Base-by-base conservation (phyloP, 30 jellyfish, hydroid and myxozoan species). In the Turritopsis dohrnii region DNA sequence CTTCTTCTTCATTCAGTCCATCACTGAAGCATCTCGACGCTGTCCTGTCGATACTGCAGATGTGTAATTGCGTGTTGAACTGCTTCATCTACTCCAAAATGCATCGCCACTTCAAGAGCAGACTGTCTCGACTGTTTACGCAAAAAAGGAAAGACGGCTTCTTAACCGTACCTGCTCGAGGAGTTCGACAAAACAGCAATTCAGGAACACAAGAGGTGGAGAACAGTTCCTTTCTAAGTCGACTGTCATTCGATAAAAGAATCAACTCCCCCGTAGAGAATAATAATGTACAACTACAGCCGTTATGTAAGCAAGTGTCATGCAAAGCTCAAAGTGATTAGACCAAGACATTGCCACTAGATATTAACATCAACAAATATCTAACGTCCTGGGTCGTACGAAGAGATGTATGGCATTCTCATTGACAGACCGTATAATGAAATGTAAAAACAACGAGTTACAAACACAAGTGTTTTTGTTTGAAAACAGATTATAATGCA, bases 71-170 rank as follows among this genome's bases (percentile, higher is more conserved):
- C 30, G 77, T 69, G 22, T 19, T 27, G 17, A 69, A 69, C 77
- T 69, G 77, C 30, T 69, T 69, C 77, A 69, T 69, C 9, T 69
- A 69, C 77, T 23, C 77, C 1, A 69, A 69, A 69, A 69, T 69
- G 77, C 77, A 69, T 69, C 77, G 77, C 28, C 77, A 69, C 22
- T 69, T 69, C 77, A 69, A 69, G 19, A n/a, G 22, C 9, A 41
- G 60, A 41, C 5, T 41, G 60, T 5, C 60, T 41, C 60, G 13
- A 13, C 60, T 41, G 60, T 41, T 41, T 41, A 3, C 60, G 13
- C 5, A 41, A 13, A 41, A 41, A 13, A 41, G 13, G 60, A 41
- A 41, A 13, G 13, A 41, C 60, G 60, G 60, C 60, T 41, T 41
- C 13, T 41, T 41, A 41, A 41, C 5, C 60, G 60, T 41, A 13